Percentiles rank a stretch among this genome's conserved stretches.
Conservation (phyloP, 92 coral and sea anemone species). For the Phenganax subtilis region DNA sequence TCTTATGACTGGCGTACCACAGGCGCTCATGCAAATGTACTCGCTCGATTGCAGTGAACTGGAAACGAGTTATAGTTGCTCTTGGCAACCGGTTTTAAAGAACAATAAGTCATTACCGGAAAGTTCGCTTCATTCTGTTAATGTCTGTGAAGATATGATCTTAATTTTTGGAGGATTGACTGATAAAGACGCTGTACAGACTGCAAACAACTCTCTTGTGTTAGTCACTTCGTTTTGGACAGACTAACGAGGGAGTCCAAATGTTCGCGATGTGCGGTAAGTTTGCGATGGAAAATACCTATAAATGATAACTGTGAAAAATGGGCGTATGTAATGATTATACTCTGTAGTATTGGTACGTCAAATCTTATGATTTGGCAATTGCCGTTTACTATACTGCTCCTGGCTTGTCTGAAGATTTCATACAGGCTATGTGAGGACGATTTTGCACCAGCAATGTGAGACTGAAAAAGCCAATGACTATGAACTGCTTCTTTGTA, state of each 20-base stretch:
- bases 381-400: too few species aligned
- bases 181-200: conserved; percentile 36
- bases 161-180: conserved; percentile 82
- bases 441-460: too few species aligned
- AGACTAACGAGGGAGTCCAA: conserved; percentile 24
- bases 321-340: too few species aligned
- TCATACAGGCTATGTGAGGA: too few species aligned
- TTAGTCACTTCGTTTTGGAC: conserved; percentile 52
- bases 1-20: conserved; percentile 36
- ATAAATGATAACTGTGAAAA: too few species aligned
- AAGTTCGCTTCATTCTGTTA: conserved; percentile 76
- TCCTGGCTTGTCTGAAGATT: too few species aligned
- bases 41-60: conserved; percentile 70
- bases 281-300: too few species aligned
- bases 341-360: too few species aligned
- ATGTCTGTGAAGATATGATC: conserved; percentile 71
- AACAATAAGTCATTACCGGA: conserved; percentile 47
- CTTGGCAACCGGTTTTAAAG: conserved; percentile 59
- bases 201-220: conserved; percentile 50
- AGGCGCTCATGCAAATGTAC: conserved; percentile 55
- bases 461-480: too few species aligned
- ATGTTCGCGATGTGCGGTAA: too few species aligned
- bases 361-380: too few species aligned
- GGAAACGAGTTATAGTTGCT: conserved; percentile 46
- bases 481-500: too few species aligned